These are phyloP conservation scores for Rotaria macrura DNA, from an alignment of 2,888 invertebrate species.

Conservation along the genomic window DNA sequence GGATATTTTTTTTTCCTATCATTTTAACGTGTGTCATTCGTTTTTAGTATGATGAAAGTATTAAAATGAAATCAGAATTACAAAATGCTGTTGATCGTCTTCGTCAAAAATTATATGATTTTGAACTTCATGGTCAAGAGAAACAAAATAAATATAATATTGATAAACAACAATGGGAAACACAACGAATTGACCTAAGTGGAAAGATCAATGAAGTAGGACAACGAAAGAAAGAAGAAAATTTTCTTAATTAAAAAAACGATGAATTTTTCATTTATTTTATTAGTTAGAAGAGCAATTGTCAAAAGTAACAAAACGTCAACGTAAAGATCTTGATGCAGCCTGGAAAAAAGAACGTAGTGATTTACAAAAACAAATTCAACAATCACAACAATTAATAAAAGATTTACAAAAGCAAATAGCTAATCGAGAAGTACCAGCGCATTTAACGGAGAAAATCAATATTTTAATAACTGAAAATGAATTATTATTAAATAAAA, in stretches of 20 bases:
- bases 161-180: slow-evolving; percentile 32
- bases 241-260: too few species aligned
- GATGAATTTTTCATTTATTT: background rate
- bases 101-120: slow-evolving; percentile 26
- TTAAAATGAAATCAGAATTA: slow-evolving; percentile 28
- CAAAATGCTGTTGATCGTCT: slow-evolving; percentile 33
- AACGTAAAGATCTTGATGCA: slow-evolving; percentile 30
- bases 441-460: slow-evolving; percentile 17
- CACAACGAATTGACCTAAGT: slow-evolving; percentile 16
- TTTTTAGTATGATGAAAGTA: slow-evolving; percentile 32
- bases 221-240: background rate
- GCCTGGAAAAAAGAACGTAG: slow-evolving; percentile 32
- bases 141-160: slow-evolving; percentile 32
- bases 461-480: slow-evolving; percentile 29
- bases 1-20: background rate
- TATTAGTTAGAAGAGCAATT: slow-evolving; percentile 32
- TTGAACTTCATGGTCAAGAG: slow-evolving; percentile 27
- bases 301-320: slow-evolving; percentile 29
- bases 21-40: background rate
- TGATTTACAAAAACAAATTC: slow-evolving; percentile 25
- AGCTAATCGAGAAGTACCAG: background rate
- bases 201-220: slow-evolving; percentile 29
- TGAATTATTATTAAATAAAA: slow-evolving; percentile 30
- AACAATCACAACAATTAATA: slow-evolving; percentile 22
- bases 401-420: slow-evolving; percentile 32